Percentiles rank a stretch among this genome's conserved stretches.
Conservation (phyloP, 2,888 invertebrate species). For the Tenthredo notha region DNA sequence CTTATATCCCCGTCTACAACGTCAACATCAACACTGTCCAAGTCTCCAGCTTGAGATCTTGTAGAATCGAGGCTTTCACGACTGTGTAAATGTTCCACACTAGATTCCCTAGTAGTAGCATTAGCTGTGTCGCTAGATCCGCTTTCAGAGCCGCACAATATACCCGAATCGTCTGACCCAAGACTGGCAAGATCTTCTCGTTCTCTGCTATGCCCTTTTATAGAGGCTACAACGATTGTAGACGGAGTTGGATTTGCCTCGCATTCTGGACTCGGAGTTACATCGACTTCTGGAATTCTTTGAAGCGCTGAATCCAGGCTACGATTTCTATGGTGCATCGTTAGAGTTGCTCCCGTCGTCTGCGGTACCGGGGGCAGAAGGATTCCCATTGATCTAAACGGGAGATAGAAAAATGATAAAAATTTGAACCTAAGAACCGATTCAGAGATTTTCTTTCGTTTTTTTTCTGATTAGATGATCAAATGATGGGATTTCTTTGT, state of each 20-base stretch:
- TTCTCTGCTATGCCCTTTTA: slow-evolving; percentile 77
- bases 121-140: slow-evolving; percentile 78
- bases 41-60: slow-evolving; percentile 79
- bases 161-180: slow-evolving; percentile 91
- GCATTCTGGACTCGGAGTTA: slow-evolving; percentile 84
- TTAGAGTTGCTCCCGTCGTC: slow-evolving; percentile 78
- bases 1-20: slow-evolving; percentile 75
- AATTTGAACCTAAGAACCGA: background rate
- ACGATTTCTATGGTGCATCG: slow-evolving; percentile 88
- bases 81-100: slow-evolving; percentile 82
- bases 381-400: slow-evolving; percentile 83
- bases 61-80: slow-evolving; percentile 89
- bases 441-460: background rate
- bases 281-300: slow-evolving; percentile 92
- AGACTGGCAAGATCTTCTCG: slow-evolving; percentile 82
- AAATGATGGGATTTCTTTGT: background rate
- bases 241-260: slow-evolving; percentile 75
- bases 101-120: slow-evolving; percentile 79
- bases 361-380: slow-evolving; percentile 82
- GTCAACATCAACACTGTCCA: slow-evolving; percentile 74
- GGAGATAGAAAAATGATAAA: background rate
- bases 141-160: slow-evolving; percentile 83
- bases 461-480: background rate
- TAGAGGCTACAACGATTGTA: slow-evolving; percentile 62
- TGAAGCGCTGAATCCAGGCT: slow-evolving; percentile 94